Evolutionary conservation across 30 jellyfish, hydroid and myxozoan species (phyloP).

Genomic region (Hydractinia echinata): DNA sequence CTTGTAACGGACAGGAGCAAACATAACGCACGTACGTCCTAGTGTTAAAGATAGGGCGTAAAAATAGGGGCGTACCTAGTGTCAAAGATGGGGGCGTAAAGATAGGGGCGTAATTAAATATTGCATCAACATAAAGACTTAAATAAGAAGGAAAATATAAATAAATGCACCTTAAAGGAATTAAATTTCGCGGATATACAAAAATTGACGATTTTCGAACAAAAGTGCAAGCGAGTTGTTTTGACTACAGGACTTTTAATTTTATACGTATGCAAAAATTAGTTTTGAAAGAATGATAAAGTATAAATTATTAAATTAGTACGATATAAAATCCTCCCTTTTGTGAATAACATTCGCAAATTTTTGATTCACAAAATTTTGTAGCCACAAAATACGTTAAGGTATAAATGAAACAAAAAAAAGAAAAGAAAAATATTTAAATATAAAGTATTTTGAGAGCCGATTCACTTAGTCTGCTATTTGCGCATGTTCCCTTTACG

Average conservation of each 20-base stretch:
- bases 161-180: no score
- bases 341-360: neutral
- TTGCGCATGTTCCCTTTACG: neutral
- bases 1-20: constrained; percentile 64
- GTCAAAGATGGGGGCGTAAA: no score
- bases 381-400: neutral
- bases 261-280: no score
- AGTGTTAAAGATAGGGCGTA: neutral
- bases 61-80: neutral
- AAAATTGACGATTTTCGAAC: no score
- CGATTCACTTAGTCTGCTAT: neutral
- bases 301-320: no score
- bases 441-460: neutral
- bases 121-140: neutral
- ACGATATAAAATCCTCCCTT: neutral
- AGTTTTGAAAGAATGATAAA: no score
- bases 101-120: neutral
- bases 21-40: constrained; percentile 84
- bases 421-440: neutral
- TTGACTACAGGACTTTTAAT: no score
- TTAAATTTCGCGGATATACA: no score
- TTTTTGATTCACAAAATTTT: neutral
- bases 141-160: neutral
- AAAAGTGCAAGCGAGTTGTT: no score
- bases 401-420: neutral